phyloP scores from a whole-genome alignment of 2,888 invertebrate species.

The Criorhina ranunculi region DNA sequence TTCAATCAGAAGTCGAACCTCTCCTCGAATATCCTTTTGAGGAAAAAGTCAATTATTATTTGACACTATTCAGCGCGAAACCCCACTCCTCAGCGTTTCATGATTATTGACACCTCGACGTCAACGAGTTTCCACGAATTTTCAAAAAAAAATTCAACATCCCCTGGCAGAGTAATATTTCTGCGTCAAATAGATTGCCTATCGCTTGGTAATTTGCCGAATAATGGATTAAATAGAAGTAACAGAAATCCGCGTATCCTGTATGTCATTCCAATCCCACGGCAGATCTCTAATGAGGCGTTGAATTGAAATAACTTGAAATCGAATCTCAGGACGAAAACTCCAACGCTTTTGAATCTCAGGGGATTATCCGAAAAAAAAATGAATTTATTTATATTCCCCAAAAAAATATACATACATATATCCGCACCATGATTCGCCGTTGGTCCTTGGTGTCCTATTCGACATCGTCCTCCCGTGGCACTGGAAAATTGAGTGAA shows the following conservation, averaged over 20 bases:
- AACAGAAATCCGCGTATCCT: conserved; percentile 45
- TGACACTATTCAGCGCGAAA: conserved; percentile 10
- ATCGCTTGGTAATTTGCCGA: conserved; percentile 55
- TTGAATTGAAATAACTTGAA: conserved; percentile 55
- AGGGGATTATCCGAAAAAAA: conserved; percentile 23
- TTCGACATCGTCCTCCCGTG: conserved; percentile 3
- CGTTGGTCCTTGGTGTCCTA: conserved; percentile 31
- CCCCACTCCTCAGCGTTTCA: not conserved
- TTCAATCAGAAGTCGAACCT: not conserved
- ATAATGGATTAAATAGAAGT: conserved; percentile 58
- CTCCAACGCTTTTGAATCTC: conserved; percentile 19
- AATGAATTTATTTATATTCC: conserved; percentile 11
- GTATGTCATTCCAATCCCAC: conserved; percentile 8
- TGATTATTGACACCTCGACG: not conserved
- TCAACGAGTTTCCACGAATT: not conserved
- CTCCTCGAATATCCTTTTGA: not conserved
- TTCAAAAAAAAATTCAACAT: not conserved
- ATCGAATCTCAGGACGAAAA: conserved; percentile 45
- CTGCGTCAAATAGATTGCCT: conserved; percentile 53
- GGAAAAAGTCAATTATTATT: not conserved
- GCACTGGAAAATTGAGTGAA: conserved; percentile 53
- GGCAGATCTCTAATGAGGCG: conserved; percentile 55
- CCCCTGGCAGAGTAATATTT: not conserved
- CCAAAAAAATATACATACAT: conserved; percentile 2
- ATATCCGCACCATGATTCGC: conserved; percentile 25